Evolutionary conservation across 2,888 invertebrate species (phyloP), one percentile per base, ranked within the genome.

Genomic region (Sphaerolaimus hirsutus): DNA sequence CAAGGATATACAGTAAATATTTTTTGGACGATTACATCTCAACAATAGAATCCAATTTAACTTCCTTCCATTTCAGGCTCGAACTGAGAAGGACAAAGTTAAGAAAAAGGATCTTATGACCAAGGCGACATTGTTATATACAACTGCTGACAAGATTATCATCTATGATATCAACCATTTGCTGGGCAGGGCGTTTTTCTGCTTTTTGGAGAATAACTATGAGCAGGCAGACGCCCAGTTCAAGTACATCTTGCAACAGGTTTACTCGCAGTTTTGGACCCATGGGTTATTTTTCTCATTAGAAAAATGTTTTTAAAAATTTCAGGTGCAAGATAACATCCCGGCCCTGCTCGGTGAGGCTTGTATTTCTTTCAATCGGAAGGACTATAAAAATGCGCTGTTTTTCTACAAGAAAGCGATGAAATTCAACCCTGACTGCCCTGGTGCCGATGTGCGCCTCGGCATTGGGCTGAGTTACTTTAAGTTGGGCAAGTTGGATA

Each of bases 131-230:
- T 74, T 86, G 44, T 69, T 93, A n/a, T 99, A 93, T 64, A 87
- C 87, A 1, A 87, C 86, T 52, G 97, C 93, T 4, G 97, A 99
- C 64, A 91, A 91, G 70, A 93, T 97, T 66, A 87, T 91, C 59
- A 97, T 97, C 93, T 97, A 93, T 68, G 93, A 99, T 63, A 89
- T 80, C 78, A 89, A 89, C 66, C 97, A 99, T 74, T 75, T 99
- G 52, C 73, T 99, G 53, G 93, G 97, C 0, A 73, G 93, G 58
- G 97, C 97, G 2, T 97, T 91, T 65, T 97, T 93, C 65, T 97
- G 91, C 60, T 72, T 99, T 10, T 72, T 93, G 32, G 97, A 99
- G 71, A 91, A 91, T 26, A 91, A 93, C 61, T 93, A 93, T 72
- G 93, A 97, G 52, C 93, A 97, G 68, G 97, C 97, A 0, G 93